phyloP scores from a whole-genome alignment of 92 coral and sea anemone genomes.

The Parazoanthus darwini region DNA sequence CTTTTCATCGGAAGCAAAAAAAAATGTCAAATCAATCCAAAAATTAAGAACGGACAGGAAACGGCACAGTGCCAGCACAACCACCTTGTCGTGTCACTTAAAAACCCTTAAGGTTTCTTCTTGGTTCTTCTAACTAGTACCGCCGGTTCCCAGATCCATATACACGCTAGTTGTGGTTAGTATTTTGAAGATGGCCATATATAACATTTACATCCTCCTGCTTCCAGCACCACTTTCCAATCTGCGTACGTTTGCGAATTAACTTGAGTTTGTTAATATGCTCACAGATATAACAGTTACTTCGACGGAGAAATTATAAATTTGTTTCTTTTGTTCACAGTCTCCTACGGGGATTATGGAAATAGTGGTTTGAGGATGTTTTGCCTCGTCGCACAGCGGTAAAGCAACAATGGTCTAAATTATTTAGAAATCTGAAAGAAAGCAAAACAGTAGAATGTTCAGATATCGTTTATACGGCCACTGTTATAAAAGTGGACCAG shows the following conservation, averaged over 20 bases:
- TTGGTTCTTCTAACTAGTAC: background rate
- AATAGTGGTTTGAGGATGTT: constrained; percentile 1
- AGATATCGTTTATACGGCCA: constrained; percentile 11
- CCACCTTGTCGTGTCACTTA: background rate
- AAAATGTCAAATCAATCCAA: background rate
- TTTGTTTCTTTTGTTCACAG: constrained; percentile 6
- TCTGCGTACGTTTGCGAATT: background rate
- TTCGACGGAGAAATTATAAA: background rate
- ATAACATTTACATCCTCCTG: background rate
- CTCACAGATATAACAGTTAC: background rate
- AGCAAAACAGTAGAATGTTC: constrained; percentile 24
- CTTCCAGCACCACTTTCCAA: background rate
- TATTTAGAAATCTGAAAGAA: constrained; percentile 10
- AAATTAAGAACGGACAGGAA: background rate
- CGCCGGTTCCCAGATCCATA: background rate
- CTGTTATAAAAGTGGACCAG: background rate
- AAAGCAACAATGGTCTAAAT: constrained; percentile 22
- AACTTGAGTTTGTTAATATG: background rate
- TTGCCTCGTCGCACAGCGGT: constrained; percentile 30
- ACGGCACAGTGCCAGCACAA: background rate
- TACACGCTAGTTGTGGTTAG: background rate
- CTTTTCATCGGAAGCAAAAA: background rate
- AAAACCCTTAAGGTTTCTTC: background rate
- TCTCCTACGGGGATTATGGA: constrained; percentile 25
- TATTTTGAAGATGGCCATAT: background rate